Conservation (phyloP, 2,113 vertebrate genomes). For the Proterorhinus semilunaris region DNA sequence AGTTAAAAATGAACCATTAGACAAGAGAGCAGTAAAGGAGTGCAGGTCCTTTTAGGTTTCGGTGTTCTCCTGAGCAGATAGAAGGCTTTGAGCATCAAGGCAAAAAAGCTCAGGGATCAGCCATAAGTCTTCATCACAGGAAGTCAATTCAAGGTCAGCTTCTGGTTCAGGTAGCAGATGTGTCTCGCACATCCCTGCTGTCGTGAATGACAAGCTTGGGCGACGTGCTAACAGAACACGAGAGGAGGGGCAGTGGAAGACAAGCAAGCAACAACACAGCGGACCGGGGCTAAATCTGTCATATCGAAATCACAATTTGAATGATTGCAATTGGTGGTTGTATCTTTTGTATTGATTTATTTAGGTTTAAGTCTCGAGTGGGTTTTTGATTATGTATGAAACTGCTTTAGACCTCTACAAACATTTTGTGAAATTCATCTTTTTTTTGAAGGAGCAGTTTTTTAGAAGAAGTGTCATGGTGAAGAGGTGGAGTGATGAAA, state of each 20-base stretch:
- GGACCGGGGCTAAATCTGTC: too few species aligned
- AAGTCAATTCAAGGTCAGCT: constrained; percentile 73
- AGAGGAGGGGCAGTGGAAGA: background rate
- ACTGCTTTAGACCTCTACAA: too few species aligned
- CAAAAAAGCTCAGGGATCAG: constrained; percentile 67
- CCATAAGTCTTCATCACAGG: constrained; percentile 67
- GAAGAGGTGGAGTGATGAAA: too few species aligned
- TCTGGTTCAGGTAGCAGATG: constrained; percentile 51
- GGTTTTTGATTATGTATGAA: too few species aligned
- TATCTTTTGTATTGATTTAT: too few species aligned
- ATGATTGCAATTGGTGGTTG: background rate
- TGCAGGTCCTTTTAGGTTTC: constrained; percentile 10
- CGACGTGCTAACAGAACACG: constrained; percentile 22
- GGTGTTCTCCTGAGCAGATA: constrained; percentile 29
- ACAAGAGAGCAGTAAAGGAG: constrained; percentile 5
- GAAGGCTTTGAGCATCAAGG: constrained; percentile 44
- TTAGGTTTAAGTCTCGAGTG: too few species aligned
- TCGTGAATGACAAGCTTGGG: constrained; percentile 53
- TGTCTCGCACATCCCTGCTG: constrained; percentile 42
- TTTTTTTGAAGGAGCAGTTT: too few species aligned
- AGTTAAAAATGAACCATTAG: constrained; percentile 2
- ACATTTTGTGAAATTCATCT: too few species aligned
- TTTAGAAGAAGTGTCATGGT: too few species aligned
- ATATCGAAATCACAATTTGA: background rate
- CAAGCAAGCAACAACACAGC: too few species aligned